Evolutionary conservation across 2,113 vertebrate species (phyloP).

Genomic region (Orientallactaga bullata): DNA sequence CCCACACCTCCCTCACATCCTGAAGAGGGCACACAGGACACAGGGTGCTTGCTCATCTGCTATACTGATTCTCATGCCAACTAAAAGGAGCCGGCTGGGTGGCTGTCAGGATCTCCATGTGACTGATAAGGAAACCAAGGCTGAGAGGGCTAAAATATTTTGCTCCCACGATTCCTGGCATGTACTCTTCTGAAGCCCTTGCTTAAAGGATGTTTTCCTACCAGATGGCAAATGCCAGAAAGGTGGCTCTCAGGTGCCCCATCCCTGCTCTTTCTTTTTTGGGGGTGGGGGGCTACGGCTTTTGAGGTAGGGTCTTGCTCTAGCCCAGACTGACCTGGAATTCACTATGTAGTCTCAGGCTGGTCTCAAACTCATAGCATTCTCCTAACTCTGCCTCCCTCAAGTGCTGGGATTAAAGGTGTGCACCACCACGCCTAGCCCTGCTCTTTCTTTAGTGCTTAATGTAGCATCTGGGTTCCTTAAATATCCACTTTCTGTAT

Average conservation of each 20-base stretch:
- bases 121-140: neutral
- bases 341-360: no score
- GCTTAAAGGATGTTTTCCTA: neutral
- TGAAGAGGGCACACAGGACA: neutral
- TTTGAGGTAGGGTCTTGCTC: no score
- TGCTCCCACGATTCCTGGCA: neutral
- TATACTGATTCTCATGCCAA: neutral
- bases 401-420: no score
- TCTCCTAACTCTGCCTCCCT: no score
- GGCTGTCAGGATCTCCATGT: neutral
- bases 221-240: neutral
- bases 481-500: neutral
- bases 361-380: no score
- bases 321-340: no score
- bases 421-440: no score
- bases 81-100: neutral
- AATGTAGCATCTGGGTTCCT: neutral
- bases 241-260: neutral
- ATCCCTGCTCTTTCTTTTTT: neutral
- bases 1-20: neutral
- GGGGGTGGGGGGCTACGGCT: no score
- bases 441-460: neutral
- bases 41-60: neutral
- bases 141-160: neutral
- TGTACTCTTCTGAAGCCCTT: neutral